A percentile compares a stretch with the other conserved stretches of the same genome.
These are phyloP conservation scores for Mayetiola destructor DNA, from an alignment of 2,888 invertebrate genomes.

Conservation along the genomic window DNA sequence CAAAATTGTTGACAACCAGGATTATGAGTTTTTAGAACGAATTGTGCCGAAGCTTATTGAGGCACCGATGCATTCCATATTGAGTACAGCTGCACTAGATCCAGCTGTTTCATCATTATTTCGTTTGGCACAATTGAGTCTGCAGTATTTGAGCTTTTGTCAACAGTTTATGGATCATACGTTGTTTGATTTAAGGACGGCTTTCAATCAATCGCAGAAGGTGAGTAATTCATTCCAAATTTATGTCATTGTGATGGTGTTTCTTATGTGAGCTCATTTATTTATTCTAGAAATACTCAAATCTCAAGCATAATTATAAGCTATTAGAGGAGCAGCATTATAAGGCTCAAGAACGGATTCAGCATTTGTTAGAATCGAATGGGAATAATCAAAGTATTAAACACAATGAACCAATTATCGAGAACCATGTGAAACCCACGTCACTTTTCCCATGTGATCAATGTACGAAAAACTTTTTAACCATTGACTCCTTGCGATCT, in stretches of 20 bases:
- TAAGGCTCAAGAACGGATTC: slow-evolving; percentile 1
- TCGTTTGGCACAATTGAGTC: neutral
- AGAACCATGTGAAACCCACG: neutral
- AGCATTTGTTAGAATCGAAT: neutral
- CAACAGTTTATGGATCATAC: slow-evolving; percentile 5
- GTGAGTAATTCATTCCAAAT: neutral
- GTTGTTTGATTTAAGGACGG: neutral
- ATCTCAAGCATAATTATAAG: neutral
- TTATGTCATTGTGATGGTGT: too few species aligned
- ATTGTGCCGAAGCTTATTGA: neutral
- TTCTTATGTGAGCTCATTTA: too few species aligned
- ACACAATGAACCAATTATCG: neutral
- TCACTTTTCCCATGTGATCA: neutral
- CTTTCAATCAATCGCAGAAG: neutral
- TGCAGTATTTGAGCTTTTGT: slow-evolving; percentile 1
- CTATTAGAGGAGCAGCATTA: neutral
- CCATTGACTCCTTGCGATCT: neutral
- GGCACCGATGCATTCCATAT: slow-evolving; percentile 2
- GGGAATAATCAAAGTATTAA: neutral
- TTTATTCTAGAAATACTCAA: neutral
- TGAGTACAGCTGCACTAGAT: neutral
- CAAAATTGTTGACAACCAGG: neutral
- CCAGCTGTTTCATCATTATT: neutral
- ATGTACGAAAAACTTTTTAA: neutral
- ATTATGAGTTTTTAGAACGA: neutral